Conservation (phyloP, 2,888 invertebrate genomes). For the Hoplodrina ambigua region DNA sequence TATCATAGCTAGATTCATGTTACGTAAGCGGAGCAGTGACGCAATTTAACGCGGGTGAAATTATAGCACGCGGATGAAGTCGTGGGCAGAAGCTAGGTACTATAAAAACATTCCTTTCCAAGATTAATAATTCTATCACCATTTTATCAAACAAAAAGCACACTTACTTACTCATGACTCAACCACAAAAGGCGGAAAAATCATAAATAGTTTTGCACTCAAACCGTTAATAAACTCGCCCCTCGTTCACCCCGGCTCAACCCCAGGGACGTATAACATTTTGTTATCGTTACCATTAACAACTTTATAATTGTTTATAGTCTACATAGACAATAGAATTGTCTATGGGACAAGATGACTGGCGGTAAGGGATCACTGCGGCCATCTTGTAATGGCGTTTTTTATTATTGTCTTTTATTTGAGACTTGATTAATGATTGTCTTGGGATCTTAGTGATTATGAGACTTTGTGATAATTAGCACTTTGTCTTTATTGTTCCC, state of each 20-base stretch:
- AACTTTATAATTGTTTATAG: slow-evolving; percentile 60
- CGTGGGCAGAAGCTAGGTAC: no score
- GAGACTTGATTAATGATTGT: slow-evolving; percentile 23
- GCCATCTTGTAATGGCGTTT: slow-evolving; percentile 6
- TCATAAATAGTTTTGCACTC: slow-evolving; percentile 27
- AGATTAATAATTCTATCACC: no score
- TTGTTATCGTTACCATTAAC: slow-evolving; percentile 60
- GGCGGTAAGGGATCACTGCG: slow-evolving; percentile 32
- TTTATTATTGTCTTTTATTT: slow-evolving; percentile 30
- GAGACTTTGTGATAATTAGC: slow-evolving; percentile 15
- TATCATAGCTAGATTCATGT: no score
- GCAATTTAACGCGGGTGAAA: no score
- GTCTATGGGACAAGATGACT: slow-evolving; percentile 41
- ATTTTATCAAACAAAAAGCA: background rate
- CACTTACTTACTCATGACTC: slow-evolving; percentile 20
- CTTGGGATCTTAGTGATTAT: slow-evolving; percentile 23
- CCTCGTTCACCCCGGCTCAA: slow-evolving; percentile 12
- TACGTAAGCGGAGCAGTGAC: no score
- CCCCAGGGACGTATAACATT: slow-evolving; percentile 51
- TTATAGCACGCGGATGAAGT: no score
- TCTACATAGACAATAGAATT: slow-evolving; percentile 47
- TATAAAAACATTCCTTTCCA: no score
- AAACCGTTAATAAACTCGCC: slow-evolving; percentile 27
- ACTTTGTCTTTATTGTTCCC: slow-evolving; percentile 1
- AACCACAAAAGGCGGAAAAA: slow-evolving; percentile 7